Evolutionary conservation across 2,113 vertebrate genomes (phyloP), one percentile per base, ranked within the genome.

Genomic region (Bubalus kerabau): DNA sequence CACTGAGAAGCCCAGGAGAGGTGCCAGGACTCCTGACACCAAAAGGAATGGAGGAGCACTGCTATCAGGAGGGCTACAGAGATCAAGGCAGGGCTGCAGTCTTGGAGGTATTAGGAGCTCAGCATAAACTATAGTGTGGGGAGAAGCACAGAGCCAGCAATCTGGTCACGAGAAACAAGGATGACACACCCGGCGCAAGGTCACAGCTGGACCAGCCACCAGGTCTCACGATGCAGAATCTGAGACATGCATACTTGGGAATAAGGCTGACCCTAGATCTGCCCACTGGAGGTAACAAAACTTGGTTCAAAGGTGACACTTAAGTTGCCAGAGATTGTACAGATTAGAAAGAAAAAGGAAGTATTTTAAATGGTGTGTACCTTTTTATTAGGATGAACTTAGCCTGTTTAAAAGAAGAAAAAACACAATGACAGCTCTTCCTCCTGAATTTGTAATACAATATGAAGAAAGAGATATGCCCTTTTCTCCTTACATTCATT

Each of bases 81-180:
- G 23, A 19, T 2, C 3, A 12, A 6, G 36, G 21, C 32, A 2
- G 9, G 16, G 30, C 62, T 89, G 36, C 3, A 10, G 23, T 28
- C 52, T n/a, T 9, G 36, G 6, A 59, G 28, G 30, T 2, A 30
- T 59, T 46, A 36, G 43, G 30, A 30, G 64, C 91, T 81, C 67
- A 23, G 57, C 24, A 50, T 3, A n/a, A 24, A n/a, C 17, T 2
- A 12, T 5, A 52, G 8, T 10, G 7, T 1, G 17, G 11, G 17
- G 32, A 84, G 28, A n/a, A 57, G 15, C 23, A 8, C 48, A 54
- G 43, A 83, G 46, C 46, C 5, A 2, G 67, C 2, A 28, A 21
- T 13, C 12, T 26, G 60, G 6, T 32, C 21, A 7, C 0, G 3
- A 59, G 57, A 28, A 90, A 19, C 16, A 21, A 43, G 43, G 17